Evolutionary conservation across 2,797 vertebrate genomes (phyloP), one percentile per base, ranked within the genome.

Genomic region (Spheniscus humboldti): DNA sequence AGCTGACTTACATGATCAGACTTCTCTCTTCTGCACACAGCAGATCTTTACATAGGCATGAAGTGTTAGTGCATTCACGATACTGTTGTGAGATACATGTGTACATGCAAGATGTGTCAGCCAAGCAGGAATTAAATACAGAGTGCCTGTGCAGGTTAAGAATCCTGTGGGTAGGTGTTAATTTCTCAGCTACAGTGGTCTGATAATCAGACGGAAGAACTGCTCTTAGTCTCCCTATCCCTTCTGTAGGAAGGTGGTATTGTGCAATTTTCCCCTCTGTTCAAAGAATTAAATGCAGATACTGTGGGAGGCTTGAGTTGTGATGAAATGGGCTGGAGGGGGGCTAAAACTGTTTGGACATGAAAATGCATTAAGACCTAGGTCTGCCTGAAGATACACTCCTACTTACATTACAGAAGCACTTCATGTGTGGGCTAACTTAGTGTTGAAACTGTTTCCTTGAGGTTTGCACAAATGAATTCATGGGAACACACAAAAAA

Each of bases 121-220:
- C n/a, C 0, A 1, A 69, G 41, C 1, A 0, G 43, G 71, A 64
- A 28, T 82, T 75, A 63, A 57, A 23, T 64, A 12, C 1, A 27
- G 24, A 66, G 33, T 78, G 53, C 41, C n/a, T 72, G 22, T 92
- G 59, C 47, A 72, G 74, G 35, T 85, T 85, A 39, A 71, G 59
- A 76, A 67, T 82, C 63, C 39, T 67, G 15, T 64, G 77, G 18
- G 28, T 76, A 59, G 53, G 17, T 72, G 50, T 22, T 82, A 45
- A 62, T 75, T 91, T 88, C 20, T 73, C 47, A 64, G 31, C 62
- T 62, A 12, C 24, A 48, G 6, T 69, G 31, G 45, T 33, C 4
- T 59, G 33, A n/a, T 78, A 39, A 41, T 78, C 55, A 67, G 30
- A 10, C 1, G 0, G 50, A 87, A 82, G 35, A 87, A 19, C 28